Conservation (phyloP, 2,888 invertebrate species). For the Epinotia demarniana region DNA sequence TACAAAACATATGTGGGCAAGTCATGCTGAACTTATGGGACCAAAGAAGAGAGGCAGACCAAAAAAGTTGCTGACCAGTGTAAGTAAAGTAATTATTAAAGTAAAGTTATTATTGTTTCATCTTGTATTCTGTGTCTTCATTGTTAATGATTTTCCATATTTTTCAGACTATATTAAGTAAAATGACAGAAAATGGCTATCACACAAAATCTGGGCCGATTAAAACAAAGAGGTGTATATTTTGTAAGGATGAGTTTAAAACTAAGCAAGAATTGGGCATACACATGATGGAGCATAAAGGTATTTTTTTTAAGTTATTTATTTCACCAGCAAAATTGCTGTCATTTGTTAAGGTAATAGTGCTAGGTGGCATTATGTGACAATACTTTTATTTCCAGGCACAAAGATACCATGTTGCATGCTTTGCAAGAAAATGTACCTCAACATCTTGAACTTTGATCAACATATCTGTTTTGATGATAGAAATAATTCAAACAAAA, state of each 20-base stretch:
- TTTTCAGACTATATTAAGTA: conserved; percentile 70
- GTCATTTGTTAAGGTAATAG: background rate
- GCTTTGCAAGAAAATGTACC: conserved; percentile 72
- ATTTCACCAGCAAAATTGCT: background rate
- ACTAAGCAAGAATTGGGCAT: conserved; percentile 68
- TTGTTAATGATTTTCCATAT: conserved; percentile 12
- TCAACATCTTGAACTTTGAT: conserved; percentile 65
- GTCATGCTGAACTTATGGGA: conserved; percentile 73
- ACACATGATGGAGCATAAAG: conserved; percentile 69
- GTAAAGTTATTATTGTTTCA: background rate
- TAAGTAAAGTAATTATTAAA: conserved; percentile 51
- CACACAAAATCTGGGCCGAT: conserved; percentile 61
- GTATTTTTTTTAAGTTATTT: conserved; percentile 51
- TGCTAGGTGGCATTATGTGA: background rate
- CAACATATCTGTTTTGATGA: conserved; percentile 61
- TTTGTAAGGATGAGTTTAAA: conserved; percentile 67
- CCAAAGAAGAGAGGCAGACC: conserved; percentile 79
- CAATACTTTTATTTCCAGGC: conserved; percentile 60
- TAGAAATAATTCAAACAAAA: conserved; percentile 42
- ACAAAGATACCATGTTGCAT: conserved; percentile 65
- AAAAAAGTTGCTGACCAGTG: conserved; percentile 70
- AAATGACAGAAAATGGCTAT: conserved; percentile 71
- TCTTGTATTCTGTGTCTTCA: background rate
- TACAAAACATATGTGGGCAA: conserved; percentile 73
- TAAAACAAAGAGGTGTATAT: conserved; percentile 63